These are phyloP conservation scores for Ptychochromis oligacanthus DNA, from an alignment of 2,113 vertebrate species.

Conservation along the genomic window DNA sequence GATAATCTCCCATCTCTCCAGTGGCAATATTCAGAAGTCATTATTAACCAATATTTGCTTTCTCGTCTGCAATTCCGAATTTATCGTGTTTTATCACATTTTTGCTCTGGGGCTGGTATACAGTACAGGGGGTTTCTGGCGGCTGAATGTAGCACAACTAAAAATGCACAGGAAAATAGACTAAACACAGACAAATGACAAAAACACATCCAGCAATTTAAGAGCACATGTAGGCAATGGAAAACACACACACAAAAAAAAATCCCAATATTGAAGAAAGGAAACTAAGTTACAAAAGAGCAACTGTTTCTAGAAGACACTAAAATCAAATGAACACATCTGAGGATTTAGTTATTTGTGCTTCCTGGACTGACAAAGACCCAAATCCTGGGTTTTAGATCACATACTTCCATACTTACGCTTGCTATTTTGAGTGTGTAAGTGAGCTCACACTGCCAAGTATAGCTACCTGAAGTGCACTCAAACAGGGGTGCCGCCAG, in stretches of 20 bases:
- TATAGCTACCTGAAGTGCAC: neutral
- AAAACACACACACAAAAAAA: neutral
- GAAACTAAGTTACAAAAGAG: neutral
- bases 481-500: too few relatives aligned
- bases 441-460: neutral
- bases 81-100: neutral
- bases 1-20: neutral
- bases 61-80: slow-evolving; percentile 2
- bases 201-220: neutral
- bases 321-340: neutral
- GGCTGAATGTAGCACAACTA: neutral
- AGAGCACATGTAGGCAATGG: neutral
- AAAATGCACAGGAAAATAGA: neutral
- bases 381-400: neutral
- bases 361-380: neutral
- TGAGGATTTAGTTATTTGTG: slow-evolving; percentile 8
- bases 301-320: neutral
- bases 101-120: neutral
- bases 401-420: neutral
- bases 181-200: neutral
- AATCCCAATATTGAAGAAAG: neutral
- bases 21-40: neutral
- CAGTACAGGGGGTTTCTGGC: neutral
- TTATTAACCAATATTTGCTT: slow-evolving; percentile 5
- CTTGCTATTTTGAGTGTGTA: neutral